Evolutionary conservation across 2,888 invertebrate genomes (phyloP), one percentile per base, ranked within the genome.

Genomic region (Drosophila fulvimacula): DNA sequence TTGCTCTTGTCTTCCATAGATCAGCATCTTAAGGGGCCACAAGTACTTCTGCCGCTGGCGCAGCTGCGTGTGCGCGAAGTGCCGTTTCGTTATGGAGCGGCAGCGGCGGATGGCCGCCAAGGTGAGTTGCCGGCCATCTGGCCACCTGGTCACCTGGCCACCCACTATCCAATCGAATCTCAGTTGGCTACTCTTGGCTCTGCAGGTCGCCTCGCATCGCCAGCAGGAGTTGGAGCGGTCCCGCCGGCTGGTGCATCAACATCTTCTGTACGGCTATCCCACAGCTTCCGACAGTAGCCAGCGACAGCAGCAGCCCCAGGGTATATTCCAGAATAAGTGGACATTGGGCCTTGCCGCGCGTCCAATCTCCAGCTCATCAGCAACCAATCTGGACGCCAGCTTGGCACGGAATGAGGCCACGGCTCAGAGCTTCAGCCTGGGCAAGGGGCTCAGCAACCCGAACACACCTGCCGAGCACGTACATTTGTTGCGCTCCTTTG

Each of bases 381-480:
- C 15, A 9, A 9, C 10, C 27, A 46, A 27, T 46, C 27, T n/a
- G 27, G 27, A 30, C 27, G 3, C 10, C 3, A 9, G 24, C n/a
- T 9, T 27, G 21, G 5, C 42, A 17, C 39, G 9, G 13, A 17
- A 39, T 17, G 39, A 39, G 15, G 7, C 7, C 15, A 7, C 7
- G 3, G 15, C 15, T 11, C 30, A 48, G 11, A 30, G 5, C 1
- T 17, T 48, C 10, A 30, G 48, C 30, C 30, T 48, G 17, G 11
- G 13, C 13, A 48, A 13, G 17, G 30, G 17, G 0, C 46, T 91
- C 91, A 94, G 86, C 46, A 10, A 6, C 0, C 11, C 46, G 17
- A 42, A 0, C 24, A 92, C 92, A 51, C 92, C 92, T 53, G 90
- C 92, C 73, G 88, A 91, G 70, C 87, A 87, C 73, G 67, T 92